Conservation (phyloP, 2,113 vertebrate species). For the Poecilia latipinna region DNA sequence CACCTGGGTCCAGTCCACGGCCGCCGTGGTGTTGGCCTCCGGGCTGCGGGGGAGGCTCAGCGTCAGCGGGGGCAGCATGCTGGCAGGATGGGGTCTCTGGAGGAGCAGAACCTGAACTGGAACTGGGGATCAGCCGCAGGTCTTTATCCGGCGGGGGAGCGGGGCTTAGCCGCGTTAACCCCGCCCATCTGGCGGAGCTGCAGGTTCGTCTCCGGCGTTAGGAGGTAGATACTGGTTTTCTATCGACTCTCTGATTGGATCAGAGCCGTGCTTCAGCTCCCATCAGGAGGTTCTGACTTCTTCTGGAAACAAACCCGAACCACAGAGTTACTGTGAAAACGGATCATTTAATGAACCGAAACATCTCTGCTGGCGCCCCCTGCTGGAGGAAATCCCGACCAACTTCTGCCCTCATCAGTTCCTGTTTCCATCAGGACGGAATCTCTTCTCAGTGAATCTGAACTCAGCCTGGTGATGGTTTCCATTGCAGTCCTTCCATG, state of each 20-base stretch:
- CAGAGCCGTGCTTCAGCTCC: too few species aligned
- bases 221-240: background rate
- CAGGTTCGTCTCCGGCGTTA: background rate
- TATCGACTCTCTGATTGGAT: background rate
- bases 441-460: too few species aligned
- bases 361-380: background rate
- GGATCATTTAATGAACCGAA: too few species aligned
- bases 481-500: too few species aligned
- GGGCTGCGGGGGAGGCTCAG: slow-evolving; percentile 8
- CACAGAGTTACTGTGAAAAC: too few species aligned
- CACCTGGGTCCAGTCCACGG: slow-evolving; percentile 69
- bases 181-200: background rate
- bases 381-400: background rate
- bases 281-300: too few species aligned
- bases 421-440: too few species aligned
- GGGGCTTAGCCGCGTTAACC: background rate
- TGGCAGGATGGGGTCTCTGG: background rate
- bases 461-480: too few species aligned
- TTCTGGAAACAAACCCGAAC: too few species aligned
- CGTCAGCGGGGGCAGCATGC: background rate
- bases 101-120: background rate
- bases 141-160: slow-evolving; percentile 19
- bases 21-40: slow-evolving; percentile 46
- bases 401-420: too few species aligned
- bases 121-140: background rate